A percentile compares a stretch with the other conserved stretches of the same genome.
phyloP scores from a whole-genome alignment of 2,113 vertebrate genomes.

The Cichladusa arquata region DNA sequence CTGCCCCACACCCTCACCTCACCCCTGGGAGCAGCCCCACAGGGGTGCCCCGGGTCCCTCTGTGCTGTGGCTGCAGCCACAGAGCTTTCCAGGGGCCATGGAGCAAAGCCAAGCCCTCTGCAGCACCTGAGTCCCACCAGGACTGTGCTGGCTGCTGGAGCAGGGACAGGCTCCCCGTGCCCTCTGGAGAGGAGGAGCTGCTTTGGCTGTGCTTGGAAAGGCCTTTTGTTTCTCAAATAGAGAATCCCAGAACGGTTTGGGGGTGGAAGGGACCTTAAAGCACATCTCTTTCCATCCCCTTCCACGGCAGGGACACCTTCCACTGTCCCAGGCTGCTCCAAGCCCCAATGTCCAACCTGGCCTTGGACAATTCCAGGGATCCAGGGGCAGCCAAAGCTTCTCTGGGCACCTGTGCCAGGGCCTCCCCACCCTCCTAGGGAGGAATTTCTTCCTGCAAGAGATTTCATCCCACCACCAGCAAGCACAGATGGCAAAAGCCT shows the following conservation, averaged over 20 bases:
- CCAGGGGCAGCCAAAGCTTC: neutral
- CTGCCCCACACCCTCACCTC: accelerated
- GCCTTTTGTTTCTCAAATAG: neutral
- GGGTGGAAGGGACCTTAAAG: neutral
- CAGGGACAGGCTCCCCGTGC: neutral
- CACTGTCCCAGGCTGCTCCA: neutral
- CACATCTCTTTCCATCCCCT: neutral
- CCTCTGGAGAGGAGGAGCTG: neutral
- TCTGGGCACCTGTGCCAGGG: neutral
- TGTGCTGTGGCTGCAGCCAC: neutral
- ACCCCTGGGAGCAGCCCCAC: neutral
- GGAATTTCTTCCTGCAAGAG: neutral
- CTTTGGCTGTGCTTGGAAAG: neutral
- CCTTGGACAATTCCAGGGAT: neutral
- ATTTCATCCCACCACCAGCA: neutral
- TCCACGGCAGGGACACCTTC: neutral
- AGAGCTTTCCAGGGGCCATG: accelerated
- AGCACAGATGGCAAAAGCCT: neutral
- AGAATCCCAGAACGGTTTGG: neutral
- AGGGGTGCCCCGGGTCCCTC: accelerated
- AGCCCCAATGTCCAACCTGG: neutral
- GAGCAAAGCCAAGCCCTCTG: neutral
- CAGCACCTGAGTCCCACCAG: neutral
- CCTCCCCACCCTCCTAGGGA: accelerated
- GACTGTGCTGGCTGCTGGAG: neutral